Base-by-base conservation (phyloP, 1,140 invertebrate genomes). In the Lysiphlebus fabarum region DNA sequence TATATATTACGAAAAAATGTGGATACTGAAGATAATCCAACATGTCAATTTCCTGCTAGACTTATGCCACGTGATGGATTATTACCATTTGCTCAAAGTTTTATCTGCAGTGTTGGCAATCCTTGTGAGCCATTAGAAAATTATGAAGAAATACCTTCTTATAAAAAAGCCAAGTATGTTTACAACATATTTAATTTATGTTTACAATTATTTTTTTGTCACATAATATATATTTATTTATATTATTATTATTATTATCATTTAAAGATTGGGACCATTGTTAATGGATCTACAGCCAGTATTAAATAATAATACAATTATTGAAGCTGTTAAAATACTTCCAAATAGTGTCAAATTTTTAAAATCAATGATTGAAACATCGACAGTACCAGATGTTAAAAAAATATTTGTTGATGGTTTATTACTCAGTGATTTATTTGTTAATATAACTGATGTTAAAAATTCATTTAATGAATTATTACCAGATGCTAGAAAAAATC, bases 61-160 rank as follows among this genome's bases (percentile, higher is more conserved):
- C 79, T 83, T 44, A 71, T 87, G 70, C 86, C 84, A 66, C 83
- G 81, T 54, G 76, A 82, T 60, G 85, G 85, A 5, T 69, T 87
- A 33, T 64, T 86, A 11, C 82, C 81, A 2, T 85, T 86, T 65
- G 76, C 86, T 17, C 85, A 86, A 67, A 86, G 84, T 12, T 87
- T 86, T 65, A 81, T 87, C 33, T 87, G 86, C 70, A 84, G 80
- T 62, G 73, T 86, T 40, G 83, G 85, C 67, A 87, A 86, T 66
- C 80, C 84, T 4, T 87, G 86, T 64, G 72, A 79, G 2, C 70
- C 75, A 0, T 67, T 85, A 33, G 77, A 82, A 41, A 69, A 83
- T 53, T 86, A 82, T 68, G 79, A 84, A 61, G 81, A 85, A 63
- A 80, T 85, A 66, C 84, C 84, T n/a, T 71, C 76, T 14, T 86